A percentile compares a stretch with the other conserved stretches of the same genome.
Evolutionary conservation across 1,140 invertebrate species (phyloP).

Genomic region (Drosophila cardini): DNA sequence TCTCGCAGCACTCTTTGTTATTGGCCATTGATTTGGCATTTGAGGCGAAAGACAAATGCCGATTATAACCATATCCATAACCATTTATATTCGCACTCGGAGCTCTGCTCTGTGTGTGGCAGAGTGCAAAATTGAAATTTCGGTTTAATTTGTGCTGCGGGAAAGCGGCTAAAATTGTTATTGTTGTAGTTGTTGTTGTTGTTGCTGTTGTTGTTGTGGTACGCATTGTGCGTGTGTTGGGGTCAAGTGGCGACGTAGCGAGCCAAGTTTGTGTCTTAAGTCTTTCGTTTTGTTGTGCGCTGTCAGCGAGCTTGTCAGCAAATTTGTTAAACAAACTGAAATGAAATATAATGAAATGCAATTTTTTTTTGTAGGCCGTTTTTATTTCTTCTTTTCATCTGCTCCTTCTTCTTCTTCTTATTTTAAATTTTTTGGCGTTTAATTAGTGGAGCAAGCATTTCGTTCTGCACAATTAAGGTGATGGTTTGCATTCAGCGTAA

Average conservation of each 20-base stretch:
- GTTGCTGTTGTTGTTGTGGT: conserved; percentile 7
- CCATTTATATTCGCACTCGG: conserved; percentile 24
- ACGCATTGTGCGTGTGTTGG: conserved; percentile 52
- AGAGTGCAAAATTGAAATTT: conserved; percentile 68
- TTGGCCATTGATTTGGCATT: conserved; percentile 49
- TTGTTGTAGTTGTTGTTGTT: conserved; percentile 6
- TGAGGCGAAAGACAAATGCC: conserved; percentile 43
- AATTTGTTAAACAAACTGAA: conserved; percentile 81
- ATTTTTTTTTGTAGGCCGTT: conserved; percentile 40
- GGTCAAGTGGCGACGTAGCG: conserved; percentile 68
- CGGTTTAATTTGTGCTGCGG: conserved; percentile 58
- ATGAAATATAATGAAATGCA: conserved; percentile 67
- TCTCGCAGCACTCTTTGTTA: background rate
- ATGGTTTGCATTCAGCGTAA: conserved; percentile 52
- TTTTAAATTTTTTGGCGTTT: conserved; percentile 26
- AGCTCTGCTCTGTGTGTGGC: conserved; percentile 62
- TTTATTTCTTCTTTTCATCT: conserved; percentile 35
- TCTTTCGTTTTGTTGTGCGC: conserved; percentile 71
- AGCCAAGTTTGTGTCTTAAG: conserved; percentile 74
- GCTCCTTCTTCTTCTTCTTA: too few species aligned
- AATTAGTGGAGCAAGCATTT: conserved; percentile 57
- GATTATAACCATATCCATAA: conserved; percentile 51
- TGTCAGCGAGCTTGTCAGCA: conserved; percentile 77
- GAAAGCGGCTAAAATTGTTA: conserved; percentile 72
- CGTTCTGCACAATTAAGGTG: conserved; percentile 72